Evolutionary conservation across 1,140 invertebrate species (phyloP), one percentile per base, ranked within the genome.

Genomic region (Panulirus ornatus): DNA sequence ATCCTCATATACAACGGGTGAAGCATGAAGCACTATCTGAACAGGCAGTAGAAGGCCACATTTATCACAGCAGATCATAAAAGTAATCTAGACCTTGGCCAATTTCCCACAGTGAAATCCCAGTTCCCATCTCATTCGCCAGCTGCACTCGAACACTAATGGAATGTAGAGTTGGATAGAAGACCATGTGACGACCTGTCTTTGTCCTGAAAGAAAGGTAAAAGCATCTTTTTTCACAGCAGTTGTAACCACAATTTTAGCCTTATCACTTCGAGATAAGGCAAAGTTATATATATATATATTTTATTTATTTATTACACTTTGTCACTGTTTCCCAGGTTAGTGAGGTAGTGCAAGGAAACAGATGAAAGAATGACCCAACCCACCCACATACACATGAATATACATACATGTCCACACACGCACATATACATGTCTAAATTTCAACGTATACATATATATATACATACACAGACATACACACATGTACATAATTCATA

Each of bases 31-130:
- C 51, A 58, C 51, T 22, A 58, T 58, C n/a, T 58, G n/a, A 58
- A 58, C 3, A 22, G 16, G 51, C n/a, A 58, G n/a, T n/a, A n/a
- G n/a, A 66, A 66, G 58, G 5, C 11, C 3, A 66, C 14, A n/a
- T 66, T 66, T 40, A 40, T 89, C 87, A 98, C 91, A 99, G 95
- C 92, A 99, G 95, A 95, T 99, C 98, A 94, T 98, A 99, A 94
- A 99, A 99, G 94, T 98, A 99, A 94, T 98, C 96, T 9, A 99
- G 94, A 54, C 98, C 98, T 95, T 99, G 98, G 5, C 98, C 98
- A 27, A 99, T 94, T 94, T 99, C 98, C 98, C 98, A 99, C 93
- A 99, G 97, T 0, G 98, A 97, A 73, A 99, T 94, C 5, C 98
- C 98, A 83, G 96, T 96, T 9, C 97, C 96, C 34, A 98, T 94